Evolutionary conservation across 1,140 invertebrate species (phyloP), one percentile per base, ranked within the genome.

Genomic region (Scaptomyza pallida): DNA sequence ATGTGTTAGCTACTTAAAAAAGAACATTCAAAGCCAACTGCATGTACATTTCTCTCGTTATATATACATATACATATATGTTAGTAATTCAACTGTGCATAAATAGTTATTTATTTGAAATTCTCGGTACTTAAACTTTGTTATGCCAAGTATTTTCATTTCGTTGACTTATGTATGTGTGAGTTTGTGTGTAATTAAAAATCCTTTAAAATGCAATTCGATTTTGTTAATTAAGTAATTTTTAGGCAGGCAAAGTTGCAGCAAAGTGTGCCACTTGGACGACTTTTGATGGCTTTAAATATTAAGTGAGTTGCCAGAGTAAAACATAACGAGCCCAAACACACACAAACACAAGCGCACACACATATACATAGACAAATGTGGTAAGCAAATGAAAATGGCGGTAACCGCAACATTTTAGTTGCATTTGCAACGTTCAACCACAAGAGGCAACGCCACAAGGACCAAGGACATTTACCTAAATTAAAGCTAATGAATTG

Each of bases 401-500:
- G 75, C 72, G 74, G 78, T 78, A 74, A 86, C 81, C 81, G 81
- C 81, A 86, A 88, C 81, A 86, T 86, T 86, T 86, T 88, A 86
- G 81, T 86, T 86, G 82, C 80, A 85, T 85, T 85, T 85, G 80
- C 77, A 79, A 88, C 77, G 62, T 51, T 88, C 74, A n/a, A 62
- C 82, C 82, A 77, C 82, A 88, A 88, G 82, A 86, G 82, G 78
- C 82, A 82, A 71, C 78, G 78, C 82, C 82, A 73, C 82, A 88
- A 88, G 78, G 71, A 89, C 82, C 82, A 88, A 88, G 83, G 82
- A 88, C 82, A 88, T 88, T 88, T 88, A 88, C 82, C 82, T 89
- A 88, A 88, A 88, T 88, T 88, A 88, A 88, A 88, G 82, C 83
- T 88, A 88, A 88, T 88, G 81, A 86, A 86, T 86, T 86, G 81